Percentiles rank a stretch among this genome's conserved stretches.
phyloP scores from a whole-genome alignment of 2,113 vertebrate genomes.

The Myocastor coypus region DNA sequence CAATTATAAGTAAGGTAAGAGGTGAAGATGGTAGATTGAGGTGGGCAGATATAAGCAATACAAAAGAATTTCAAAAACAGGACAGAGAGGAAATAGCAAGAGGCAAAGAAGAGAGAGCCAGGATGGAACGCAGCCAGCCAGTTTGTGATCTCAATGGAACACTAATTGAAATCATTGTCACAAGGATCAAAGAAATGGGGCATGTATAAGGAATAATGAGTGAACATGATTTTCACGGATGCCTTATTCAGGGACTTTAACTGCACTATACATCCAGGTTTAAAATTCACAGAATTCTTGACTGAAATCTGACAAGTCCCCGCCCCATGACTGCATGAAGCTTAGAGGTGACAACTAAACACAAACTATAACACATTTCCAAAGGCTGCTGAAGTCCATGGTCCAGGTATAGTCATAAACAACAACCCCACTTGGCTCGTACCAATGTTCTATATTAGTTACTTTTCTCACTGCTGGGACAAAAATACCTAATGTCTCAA shows the following conservation, averaged over 20 bases:
- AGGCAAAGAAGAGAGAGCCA: neutral
- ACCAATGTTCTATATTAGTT: too few species aligned
- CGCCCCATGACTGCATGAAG: too few species aligned
- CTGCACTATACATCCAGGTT: neutral
- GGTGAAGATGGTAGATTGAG: neutral
- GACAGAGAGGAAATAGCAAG: too few species aligned
- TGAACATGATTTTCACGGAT: neutral
- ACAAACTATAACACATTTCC: too few species aligned
- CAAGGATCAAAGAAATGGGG: neutral
- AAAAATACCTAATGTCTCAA: neutral
- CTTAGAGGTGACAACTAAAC: too few species aligned
- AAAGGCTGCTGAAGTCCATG: too few species aligned
- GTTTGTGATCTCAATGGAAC: neutral
- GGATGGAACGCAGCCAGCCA: neutral
- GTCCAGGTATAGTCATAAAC: too few species aligned
- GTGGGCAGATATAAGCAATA: neutral
- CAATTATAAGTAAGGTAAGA: neutral
- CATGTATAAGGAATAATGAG: neutral
- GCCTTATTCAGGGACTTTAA: neutral
- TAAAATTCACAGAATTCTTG: neutral
- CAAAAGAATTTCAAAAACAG: neutral
- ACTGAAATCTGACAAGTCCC: neutral
- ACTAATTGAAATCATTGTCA: neutral
- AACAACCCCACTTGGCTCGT: too few species aligned
- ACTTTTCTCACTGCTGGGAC: neutral